Evolutionary conservation across 2,888 invertebrate species (phyloP), one percentile per base, ranked within the genome.

Genomic region (Caenorhabditis zanzibari): DNA sequence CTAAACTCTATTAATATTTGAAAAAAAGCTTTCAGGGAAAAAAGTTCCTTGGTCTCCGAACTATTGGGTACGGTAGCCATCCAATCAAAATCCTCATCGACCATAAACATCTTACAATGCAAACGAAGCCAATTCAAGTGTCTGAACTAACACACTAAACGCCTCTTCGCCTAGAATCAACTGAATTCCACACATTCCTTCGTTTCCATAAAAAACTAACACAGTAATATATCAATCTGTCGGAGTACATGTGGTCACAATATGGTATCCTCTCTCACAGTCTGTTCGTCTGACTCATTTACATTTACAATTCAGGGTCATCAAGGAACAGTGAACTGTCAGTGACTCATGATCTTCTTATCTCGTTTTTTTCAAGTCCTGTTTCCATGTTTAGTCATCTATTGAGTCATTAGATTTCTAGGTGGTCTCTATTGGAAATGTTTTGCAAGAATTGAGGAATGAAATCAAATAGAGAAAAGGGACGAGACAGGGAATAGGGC

Each of bases 291-390:
- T 73, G 61, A 73, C 63, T 61, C 73, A 61, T 59, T 47, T n/a
- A n/a, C n/a, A n/a, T n/a, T 47, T 49, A 49, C 58, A 72, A 16
- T 47, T 73, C 73, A 63, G 61, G 73, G 61, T 73, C 73, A 73
- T 56, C 26, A 16, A 19, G 24, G 58, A 69, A 32, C 49, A 49
- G 19, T 28, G 19, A 56, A 71, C 71, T 71, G 58, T 64, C 61
- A 61, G 38, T 64, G 64, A 64, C 47, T 64, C 64, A 64, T 47
- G 38, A 61, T 61, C 41, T 61, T 41, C 32, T 59, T 59, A 59
- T 61, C n/a, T 28, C n/a, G 47, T 64, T 44, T 28, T n/a, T 61
- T 14, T 61, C 22, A 3, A 10, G 16, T 64, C 64, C 28, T 19
- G 64, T 64, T 64, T 64, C n/a, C 14, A 28, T 47, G 47, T 26